phyloP scores from a whole-genome alignment of 2,797 vertebrate species.

The Gila robusta region DNA sequence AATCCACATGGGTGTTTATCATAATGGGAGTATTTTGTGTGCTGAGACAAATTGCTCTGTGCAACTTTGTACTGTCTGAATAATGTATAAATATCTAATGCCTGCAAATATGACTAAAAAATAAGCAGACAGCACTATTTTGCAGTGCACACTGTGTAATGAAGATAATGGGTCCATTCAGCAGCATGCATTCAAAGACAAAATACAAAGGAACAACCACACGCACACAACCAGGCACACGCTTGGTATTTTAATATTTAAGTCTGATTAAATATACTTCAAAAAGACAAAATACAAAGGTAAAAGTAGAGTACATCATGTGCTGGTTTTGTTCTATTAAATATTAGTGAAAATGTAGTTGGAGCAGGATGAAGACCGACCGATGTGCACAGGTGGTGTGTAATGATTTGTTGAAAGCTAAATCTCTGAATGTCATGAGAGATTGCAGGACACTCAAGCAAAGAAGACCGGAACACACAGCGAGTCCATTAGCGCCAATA shows the following conservation, averaged over 20 bases:
- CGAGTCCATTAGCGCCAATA: constrained; percentile 40
- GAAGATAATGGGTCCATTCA: constrained; percentile 33
- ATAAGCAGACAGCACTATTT: constrained; percentile 13
- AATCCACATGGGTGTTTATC: not conserved
- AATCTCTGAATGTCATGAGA: constrained; percentile 33
- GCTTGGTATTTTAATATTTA: constrained; percentile 5
- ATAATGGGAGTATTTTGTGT: not conserved
- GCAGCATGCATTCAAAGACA: not conserved
- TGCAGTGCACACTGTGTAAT: constrained; percentile 7
- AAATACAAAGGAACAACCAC: constrained; percentile 21
- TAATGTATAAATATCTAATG: constrained; percentile 31
- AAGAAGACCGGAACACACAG: constrained; percentile 21
- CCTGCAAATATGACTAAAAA: constrained; percentile 6
- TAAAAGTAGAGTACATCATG: not conserved
- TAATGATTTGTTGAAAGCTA: constrained; percentile 29
- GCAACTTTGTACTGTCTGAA: not conserved
- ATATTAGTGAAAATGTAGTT: not conserved
- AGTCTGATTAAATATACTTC: not conserved
- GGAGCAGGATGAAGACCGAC: not conserved
- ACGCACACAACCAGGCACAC: not conserved
- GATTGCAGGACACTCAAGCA: constrained; percentile 19
- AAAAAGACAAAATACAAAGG: not conserved
- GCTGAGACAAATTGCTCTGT: constrained; percentile 1
- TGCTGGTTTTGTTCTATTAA: constrained; percentile 3
- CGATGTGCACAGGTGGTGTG: not conserved